Conservation (phyloP, 2,797 vertebrate genomes). For the Anniella stebbinsi region DNA sequence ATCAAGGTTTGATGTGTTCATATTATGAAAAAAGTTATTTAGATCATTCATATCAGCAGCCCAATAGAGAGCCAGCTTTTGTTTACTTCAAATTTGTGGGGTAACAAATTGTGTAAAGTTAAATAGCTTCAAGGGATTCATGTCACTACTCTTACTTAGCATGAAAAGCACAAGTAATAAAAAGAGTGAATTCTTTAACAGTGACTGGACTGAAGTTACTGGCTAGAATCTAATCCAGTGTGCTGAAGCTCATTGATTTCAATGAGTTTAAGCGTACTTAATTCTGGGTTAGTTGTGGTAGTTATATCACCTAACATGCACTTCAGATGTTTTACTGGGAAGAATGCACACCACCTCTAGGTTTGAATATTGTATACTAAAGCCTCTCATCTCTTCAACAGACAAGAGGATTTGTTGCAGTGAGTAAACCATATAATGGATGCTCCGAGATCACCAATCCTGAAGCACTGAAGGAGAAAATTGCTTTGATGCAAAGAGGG, state of each 20-base stretch:
- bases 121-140: background rate
- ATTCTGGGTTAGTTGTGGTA: background rate
- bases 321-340: background rate
- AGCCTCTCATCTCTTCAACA: slow-evolving; percentile 69
- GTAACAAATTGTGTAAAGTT: background rate
- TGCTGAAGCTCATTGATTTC: background rate
- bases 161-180: background rate
- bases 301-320: background rate
- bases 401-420: slow-evolving; percentile 93
- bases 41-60: background rate
- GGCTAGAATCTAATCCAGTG: background rate
- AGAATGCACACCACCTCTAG: background rate
- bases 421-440: slow-evolving; percentile 95
- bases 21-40: background rate
- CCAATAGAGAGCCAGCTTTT: background rate
- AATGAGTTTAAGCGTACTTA: background rate
- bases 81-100: background rate
- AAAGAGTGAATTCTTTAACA: background rate
- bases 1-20: background rate
- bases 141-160: background rate
- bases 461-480: slow-evolving; percentile 90
- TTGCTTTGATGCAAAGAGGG: slow-evolving; percentile 94
- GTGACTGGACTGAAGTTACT: background rate
- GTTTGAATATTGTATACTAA: slow-evolving; percentile 40
- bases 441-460: slow-evolving; percentile 91